These are phyloP conservation scores for Sceliomorpha sp. DNA, from an alignment of 2,888 invertebrate species.

Conservation along the genomic window DNA sequence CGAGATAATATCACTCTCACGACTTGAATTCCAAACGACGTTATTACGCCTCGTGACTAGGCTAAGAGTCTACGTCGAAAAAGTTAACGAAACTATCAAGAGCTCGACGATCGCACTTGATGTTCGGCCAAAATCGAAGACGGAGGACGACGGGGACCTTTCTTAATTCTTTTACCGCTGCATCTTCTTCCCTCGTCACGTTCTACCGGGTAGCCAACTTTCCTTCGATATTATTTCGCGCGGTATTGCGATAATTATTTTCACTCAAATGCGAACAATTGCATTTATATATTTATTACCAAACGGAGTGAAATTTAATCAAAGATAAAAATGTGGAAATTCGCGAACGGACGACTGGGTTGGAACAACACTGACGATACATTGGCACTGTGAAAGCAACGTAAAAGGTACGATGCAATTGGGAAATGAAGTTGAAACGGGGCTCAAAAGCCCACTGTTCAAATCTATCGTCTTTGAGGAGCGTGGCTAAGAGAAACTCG, in stretches of 20 bases:
- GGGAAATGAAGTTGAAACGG: slow-evolving; percentile 33
- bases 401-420: slow-evolving; percentile 12
- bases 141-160: slow-evolving; percentile 9
- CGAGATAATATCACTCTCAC: slow-evolving; percentile 67
- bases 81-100: slow-evolving; percentile 24
- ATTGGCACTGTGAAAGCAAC: neutral
- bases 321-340: too few relatives aligned
- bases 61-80: slow-evolving; percentile 17
- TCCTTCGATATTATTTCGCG: neutral
- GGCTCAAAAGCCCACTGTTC: slow-evolving; percentile 28
- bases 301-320: too few relatives aligned
- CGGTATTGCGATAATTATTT: too few relatives aligned
- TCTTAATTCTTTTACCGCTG: slow-evolving; percentile 14
- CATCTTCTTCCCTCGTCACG: too few relatives aligned
- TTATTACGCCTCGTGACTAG: slow-evolving; percentile 18
- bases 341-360: too few relatives aligned
- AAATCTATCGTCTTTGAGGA: slow-evolving; percentile 62
- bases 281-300: too few relatives aligned
- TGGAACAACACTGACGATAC: too few relatives aligned
- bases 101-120: slow-evolving; percentile 29
- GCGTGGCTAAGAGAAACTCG: slow-evolving; percentile 25
- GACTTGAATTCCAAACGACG: slow-evolving; percentile 60
- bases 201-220: slow-evolving; percentile 4
- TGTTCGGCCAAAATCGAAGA: slow-evolving; percentile 22
- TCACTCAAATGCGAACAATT: too few relatives aligned